Evolutionary conservation across 2,797 vertebrate genomes (phyloP), one percentile per base, ranked within the genome.

Genomic region (Trematomus bernacchii): DNA sequence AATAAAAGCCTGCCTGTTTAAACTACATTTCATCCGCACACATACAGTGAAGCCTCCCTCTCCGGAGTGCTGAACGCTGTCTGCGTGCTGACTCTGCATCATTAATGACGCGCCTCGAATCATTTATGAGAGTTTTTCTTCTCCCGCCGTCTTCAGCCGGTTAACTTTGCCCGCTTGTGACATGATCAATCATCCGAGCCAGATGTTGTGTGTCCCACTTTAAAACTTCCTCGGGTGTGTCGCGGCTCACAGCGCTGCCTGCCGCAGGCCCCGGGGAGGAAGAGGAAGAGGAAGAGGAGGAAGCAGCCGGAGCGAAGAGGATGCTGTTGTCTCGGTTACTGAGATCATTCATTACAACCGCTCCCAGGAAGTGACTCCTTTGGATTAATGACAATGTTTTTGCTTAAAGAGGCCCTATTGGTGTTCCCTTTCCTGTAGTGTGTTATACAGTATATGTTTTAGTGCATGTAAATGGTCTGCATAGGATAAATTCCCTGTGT

Each of bases 81-180:
- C 77, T 62, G 68, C 83, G 27, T 1, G 77, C 82, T 4, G 42
- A 73, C 68, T 46, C n/a, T 88, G 23, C 90, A 91, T 91, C 85
- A 87, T 91, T 89, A 73, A 90, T 87, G 84, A 78, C 19, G 15
- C 11, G 0, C 13, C 64, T 55, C 10, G 18, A 91, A 90, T 91
- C 82, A 85, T 91, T 91, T 77, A 92, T 89, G 87, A 91, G 88
- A 88, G 87, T 89, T 91, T 85, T 83, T 83, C 79, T 88, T 89
- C 83, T 82, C 84, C 83, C 43, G 68, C 80, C 55, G 85, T 66
- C 82, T 74, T 73, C 84, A 70, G 87, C 79, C 63, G 30, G 85
- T 89, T 85, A 68, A 79, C 88, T 80, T 60, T 84, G 64, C 79
- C 68, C n/a, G 47, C 75, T 88, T 91, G 88, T 91, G 89, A 92